Evolutionary conservation across 1,140 invertebrate genomes (phyloP).

Genomic region (Gyrodactylus bullatarudis): DNA sequence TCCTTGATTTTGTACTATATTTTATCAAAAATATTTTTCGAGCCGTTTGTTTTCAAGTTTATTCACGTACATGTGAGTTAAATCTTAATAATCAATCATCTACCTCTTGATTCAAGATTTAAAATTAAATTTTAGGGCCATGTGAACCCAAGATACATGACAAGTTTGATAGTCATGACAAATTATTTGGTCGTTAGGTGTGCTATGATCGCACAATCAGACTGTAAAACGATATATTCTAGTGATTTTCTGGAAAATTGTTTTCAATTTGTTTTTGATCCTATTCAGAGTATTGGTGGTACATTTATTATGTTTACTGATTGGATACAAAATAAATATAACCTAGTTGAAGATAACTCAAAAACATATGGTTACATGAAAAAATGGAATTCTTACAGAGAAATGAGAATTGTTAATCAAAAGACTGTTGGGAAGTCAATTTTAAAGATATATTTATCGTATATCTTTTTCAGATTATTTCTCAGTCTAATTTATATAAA

Average conservation of each 20-base stretch:
- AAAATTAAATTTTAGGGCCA: background rate
- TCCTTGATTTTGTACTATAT: background rate
- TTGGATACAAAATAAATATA: background rate
- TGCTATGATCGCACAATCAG: background rate
- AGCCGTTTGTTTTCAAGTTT: background rate
- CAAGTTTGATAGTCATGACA: background rate
- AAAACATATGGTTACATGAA: background rate
- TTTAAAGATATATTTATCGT: background rate
- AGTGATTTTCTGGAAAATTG: background rate
- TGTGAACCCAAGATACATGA: background rate
- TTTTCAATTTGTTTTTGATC: background rate
- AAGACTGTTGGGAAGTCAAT: background rate
- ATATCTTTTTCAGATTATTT: background rate
- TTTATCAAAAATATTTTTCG: background rate
- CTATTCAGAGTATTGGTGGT: background rate
- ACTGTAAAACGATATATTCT: background rate
- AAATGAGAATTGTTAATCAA: no score
- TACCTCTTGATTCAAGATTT: no score
- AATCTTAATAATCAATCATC: no score
- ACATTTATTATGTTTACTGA: background rate
- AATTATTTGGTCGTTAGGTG: background rate
- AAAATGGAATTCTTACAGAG: background rate
- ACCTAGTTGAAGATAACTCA: background rate
- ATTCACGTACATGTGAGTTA: background rate
- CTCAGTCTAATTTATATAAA: background rate